phyloP scores from a whole-genome alignment of 2,113 vertebrate species.

The Bubalus kerabau region DNA sequence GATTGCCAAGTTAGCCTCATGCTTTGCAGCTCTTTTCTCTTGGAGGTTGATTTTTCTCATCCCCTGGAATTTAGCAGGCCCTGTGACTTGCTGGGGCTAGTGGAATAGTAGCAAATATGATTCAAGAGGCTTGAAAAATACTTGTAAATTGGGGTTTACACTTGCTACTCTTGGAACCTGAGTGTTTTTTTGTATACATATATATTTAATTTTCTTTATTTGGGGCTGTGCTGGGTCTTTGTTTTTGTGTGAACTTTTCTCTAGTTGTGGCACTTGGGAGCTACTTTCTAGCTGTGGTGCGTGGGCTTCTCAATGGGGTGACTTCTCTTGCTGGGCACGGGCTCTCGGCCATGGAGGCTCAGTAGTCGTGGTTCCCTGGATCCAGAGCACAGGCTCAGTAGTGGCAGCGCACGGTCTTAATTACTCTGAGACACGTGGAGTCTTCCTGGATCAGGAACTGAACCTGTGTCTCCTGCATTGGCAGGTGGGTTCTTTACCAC shows the following conservation, averaged over 20 bases:
- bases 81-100: neutral
- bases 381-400: neutral
- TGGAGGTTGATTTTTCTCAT: neutral
- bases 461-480: neutral
- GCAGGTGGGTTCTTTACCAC: neutral
- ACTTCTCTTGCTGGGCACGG: neutral
- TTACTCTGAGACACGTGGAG: neutral
- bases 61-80: neutral
- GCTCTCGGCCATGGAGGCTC: neutral
- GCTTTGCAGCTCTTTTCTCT: neutral
- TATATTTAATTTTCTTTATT: neutral
- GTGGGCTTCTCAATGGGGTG: neutral
- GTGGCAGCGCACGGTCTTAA: accelerated
- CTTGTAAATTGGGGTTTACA: neutral
- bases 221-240: neutral
- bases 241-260: neutral
- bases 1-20: neutral
- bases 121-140: neutral
- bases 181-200: neutral
- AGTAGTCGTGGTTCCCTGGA: neutral
- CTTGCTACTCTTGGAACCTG: neutral
- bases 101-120: neutral
- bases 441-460: neutral
- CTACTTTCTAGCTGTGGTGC: neutral
- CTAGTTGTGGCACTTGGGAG: neutral